Evolutionary conservation across 1,140 invertebrate species (phyloP), one percentile per base, ranked within the genome.

Genomic region (Polyergus mexicanus): DNA sequence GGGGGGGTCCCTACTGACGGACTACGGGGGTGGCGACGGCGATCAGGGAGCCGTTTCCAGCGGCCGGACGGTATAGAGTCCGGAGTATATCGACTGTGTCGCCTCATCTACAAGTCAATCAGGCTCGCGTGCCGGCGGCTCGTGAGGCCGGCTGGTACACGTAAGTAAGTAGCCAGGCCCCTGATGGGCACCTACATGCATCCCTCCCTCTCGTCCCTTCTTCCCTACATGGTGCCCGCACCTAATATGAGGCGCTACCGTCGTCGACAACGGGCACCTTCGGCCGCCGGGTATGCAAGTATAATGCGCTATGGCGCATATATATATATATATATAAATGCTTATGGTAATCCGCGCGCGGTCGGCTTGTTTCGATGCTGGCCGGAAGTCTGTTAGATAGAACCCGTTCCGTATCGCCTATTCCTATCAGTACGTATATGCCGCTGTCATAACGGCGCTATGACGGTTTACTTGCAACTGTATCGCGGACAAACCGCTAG

Each of bases 81-180:
- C 71, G 84, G 90, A 85, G 88, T 90, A 91, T 93, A 95, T 95
- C 93, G 94, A 94, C 93, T 94, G 93, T 94, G 93, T 94, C 93
- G 92, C 93, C 94, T 95, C 94, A 95, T 95, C 94, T 95, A 95
- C 94, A 95, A 95, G 94, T 95, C 94, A 95, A 95, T 95, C 94
- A 94, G 92, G 91, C 91, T 95, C 91, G 94, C 94, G 94, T 95
- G 94, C 91, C 89, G 78, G 80, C 66, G 74, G 93, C 92, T 93
- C 93, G 93, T 94, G 91, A 93, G 87, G 89, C 71, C 86, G 83
- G 85, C 78, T 77, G 62, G 76, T 89, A 88, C 90, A 91, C 90
- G 88, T 91, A 90, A 90, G 89, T 89, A 89, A 88, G 88, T 90
- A 88, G 90, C 86, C 78, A 88, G 63, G 68, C 58, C 47, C 47